A percentile compares a stretch with the other conserved stretches of the same genome.
Conservation (phyloP, 30 jellyfish, hydroid and myxozoan species). For the Aurelia sp. region DNA sequence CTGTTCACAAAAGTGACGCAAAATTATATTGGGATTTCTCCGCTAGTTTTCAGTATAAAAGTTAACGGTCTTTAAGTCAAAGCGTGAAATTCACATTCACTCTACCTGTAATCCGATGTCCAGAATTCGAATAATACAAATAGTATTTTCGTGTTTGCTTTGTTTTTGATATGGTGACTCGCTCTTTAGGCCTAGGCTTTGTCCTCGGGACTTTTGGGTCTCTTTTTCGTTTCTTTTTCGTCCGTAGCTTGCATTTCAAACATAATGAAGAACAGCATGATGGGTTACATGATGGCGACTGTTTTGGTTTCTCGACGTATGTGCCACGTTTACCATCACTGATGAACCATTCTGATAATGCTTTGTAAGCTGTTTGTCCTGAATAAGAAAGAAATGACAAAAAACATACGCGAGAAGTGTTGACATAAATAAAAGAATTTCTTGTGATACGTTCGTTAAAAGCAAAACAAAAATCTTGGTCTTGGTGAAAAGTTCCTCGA, state of each 20-base stretch:
- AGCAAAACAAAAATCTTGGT: too few species aligned
- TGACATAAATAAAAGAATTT: neutral
- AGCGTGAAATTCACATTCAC: too few species aligned
- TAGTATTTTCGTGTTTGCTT: slow-evolving; percentile 28
- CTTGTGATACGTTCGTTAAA: too few species aligned
- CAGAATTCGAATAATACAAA: slow-evolving; percentile 48
- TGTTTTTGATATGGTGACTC: neutral
- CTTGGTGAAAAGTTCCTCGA: too few species aligned
- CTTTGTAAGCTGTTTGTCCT: slow-evolving; percentile 93
- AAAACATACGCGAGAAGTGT: neutral
- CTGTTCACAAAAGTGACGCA: too few species aligned
- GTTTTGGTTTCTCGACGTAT: slow-evolving; percentile 69
- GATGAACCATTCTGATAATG: slow-evolving; percentile 87
- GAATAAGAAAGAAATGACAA: neutral
- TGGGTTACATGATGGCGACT: slow-evolving; percentile 89
- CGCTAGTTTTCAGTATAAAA: too few species aligned
- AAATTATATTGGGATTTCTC: too few species aligned
- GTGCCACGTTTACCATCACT: slow-evolving; percentile 83
- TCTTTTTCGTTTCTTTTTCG: slow-evolving; percentile 19
- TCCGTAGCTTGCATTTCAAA: slow-evolving; percentile 75
- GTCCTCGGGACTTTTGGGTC: slow-evolving; percentile 12
- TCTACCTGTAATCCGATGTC: slow-evolving; percentile 13
- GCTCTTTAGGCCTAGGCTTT: slow-evolving; percentile 20
- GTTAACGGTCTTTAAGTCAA: too few species aligned
- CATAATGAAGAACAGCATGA: slow-evolving; percentile 90